Base-by-base conservation (phyloP, 2,888 invertebrate species). In the Apantesis nais region DNA sequence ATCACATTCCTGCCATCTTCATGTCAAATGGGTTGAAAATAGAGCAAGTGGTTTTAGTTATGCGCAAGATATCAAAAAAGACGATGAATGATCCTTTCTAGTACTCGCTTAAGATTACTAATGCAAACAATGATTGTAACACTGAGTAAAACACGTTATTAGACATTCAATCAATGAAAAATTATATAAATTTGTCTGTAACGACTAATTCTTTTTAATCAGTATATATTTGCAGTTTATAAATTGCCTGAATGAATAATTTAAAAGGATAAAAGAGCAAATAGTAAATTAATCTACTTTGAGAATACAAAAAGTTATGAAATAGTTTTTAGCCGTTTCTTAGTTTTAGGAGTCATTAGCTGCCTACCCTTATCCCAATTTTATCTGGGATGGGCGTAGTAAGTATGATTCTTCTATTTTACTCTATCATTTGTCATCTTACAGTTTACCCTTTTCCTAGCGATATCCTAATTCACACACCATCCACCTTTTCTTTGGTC, bases 1-100 rank as follows among this genome's bases (percentile, higher is more conserved):
- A 80, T 78, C 72, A 55, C 67, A 74, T 64, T 68, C 66, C 73
- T 71, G 75, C 78, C 68, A 74, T 69, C 31, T 1, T n/a, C 52
- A 52, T 29, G 25, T 16, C 58, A 29, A 68, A 68, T n/a, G 7
- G 22, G n/a, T 70, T 71, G 58, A 37, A 73, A 78, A 78, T 73
- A 67, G 63, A 71, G 12, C 48, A 58, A 66, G 34, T 58, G 19
- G 29, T 39, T 39, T n/a, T 25, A 22, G 25, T 25, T 67, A 39
- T 66, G 29, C n/a, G 16, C 14, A 8, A 48, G 34, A 34, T n/a
- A 8, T 65, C 29, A 25, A 25, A 65, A 62, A 70, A 14, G 22
- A n/a, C 37, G 34, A 34, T 25, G 58, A 58, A 31, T 37, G 16
- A 31, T 55, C 12, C 12, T 44, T 16, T 11, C 44, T 44, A 31